Evolutionary conservation across 2,888 invertebrate species (phyloP), one percentile per base, ranked within the genome.

Genomic region (Drosophila lutescens): DNA sequence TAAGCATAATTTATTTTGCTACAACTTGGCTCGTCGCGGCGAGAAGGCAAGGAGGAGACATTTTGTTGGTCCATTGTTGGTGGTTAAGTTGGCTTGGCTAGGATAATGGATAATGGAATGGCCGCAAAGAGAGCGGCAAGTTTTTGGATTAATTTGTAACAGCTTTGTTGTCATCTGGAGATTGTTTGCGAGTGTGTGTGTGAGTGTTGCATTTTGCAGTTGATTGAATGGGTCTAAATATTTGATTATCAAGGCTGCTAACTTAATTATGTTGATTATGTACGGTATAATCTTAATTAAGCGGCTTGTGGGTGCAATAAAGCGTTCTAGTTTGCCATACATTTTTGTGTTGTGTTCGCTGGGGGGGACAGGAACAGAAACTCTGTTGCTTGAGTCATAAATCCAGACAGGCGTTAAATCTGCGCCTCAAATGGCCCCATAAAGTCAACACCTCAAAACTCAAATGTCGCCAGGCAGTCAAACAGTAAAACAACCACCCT

Each of bases 1-100:
- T 70, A 79, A 88, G 78, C 88, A 83, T 88, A 83, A 83, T 83
- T 87, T 83, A 83, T 83, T 87, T 88, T 62, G 68, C 79, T 74
- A 82, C 78, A 76, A 67, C 78, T 74, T 65, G 41, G 40, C 50
- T 23, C 32, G 26, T 67, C 58, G 61, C 54, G 49, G 49, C 49
- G 55, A 23, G 4, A 23, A 23, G 23, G 23, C 41, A 13, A 36
- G 49, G 15, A 54, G 56, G 49, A 67, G 60, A 62, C 53, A 70
- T 69, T 70, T 20, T 49, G 34, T n/a, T 49, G 67, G 32, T 20
- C 58, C 50, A 43, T 49, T 72, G 61, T 60, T 38, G 36, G 47
- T 17, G 41, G 54, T n/a, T 38, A 30, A 30, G 4, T 20, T 10
- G 43, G 43, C 8, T 8, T 30, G 30, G 8, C 30, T 30, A 2